Conservation (phyloP, 1,140 invertebrate species). For the Plutomurus gul region DNA sequence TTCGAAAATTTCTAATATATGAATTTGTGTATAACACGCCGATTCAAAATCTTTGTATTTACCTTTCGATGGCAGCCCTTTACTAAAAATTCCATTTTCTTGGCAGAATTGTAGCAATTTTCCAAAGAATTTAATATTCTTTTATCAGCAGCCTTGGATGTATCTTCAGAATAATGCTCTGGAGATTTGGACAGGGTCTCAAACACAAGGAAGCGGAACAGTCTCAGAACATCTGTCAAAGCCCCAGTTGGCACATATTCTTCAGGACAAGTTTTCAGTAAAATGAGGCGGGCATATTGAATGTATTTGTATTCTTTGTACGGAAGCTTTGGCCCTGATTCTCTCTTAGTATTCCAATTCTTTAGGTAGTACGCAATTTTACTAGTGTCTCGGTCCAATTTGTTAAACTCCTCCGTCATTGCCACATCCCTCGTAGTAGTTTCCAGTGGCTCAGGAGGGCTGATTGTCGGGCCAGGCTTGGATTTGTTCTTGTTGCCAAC, state of each 20-base stretch:
- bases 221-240: background rate
- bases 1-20: background rate
- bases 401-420: background rate
- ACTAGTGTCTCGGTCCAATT: background rate
- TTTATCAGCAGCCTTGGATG: background rate
- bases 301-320: slow-evolving; percentile 4
- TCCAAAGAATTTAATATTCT: background rate
- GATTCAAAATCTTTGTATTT: too few species aligned
- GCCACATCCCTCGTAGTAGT: background rate
- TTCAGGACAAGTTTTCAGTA: background rate
- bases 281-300: background rate
- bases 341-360: background rate
- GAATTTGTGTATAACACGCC: too few species aligned
- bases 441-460: background rate
- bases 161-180: background rate
- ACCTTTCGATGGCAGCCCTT: background rate
- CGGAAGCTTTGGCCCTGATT: background rate
- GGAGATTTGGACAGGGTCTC: background rate
- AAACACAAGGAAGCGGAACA: background rate
- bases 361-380: background rate
- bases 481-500: too few species aligned
- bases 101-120: background rate
- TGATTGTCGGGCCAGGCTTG: too few species aligned
- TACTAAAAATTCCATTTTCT: background rate
- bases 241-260: background rate